Conservation (phyloP, 2,888 invertebrate genomes). For the Macrophya annulata region DNA sequence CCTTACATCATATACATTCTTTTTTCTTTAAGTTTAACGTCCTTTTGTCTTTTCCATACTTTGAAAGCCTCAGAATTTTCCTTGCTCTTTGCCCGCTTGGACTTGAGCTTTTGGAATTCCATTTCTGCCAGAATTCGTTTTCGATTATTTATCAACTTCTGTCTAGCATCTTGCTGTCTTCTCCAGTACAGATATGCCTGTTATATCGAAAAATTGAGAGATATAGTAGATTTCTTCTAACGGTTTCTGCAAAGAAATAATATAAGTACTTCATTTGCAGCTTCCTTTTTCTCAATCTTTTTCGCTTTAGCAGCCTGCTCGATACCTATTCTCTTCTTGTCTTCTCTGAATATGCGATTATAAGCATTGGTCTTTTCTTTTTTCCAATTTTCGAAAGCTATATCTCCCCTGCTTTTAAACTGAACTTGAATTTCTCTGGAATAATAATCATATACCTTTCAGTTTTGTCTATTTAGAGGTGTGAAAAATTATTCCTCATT, state of each 20-base stretch:
- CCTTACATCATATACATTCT: slow-evolving; percentile 55
- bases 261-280: slow-evolving; percentile 59
- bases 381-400: slow-evolving; percentile 67
- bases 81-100: slow-evolving; percentile 25
- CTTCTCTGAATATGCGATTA: slow-evolving; percentile 59
- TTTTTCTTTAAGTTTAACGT: slow-evolving; percentile 54
- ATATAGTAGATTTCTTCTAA: not conserved
- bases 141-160: slow-evolving; percentile 43
- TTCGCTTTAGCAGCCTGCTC: slow-evolving; percentile 56
- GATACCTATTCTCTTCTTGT: slow-evolving; percentile 58
- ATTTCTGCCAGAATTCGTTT: slow-evolving; percentile 48
- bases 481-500: not conserved
- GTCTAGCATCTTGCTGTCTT: slow-evolving; percentile 53
- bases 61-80: slow-evolving; percentile 61
- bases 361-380: slow-evolving; percentile 61
- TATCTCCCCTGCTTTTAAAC: slow-evolving; percentile 40
- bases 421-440: slow-evolving; percentile 30
- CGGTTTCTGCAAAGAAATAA: not conserved
- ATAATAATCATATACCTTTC: not conserved
- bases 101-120: slow-evolving; percentile 47
- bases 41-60: slow-evolving; percentile 57
- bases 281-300: slow-evolving; percentile 60
- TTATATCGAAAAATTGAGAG: not conserved
- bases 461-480: not conserved
- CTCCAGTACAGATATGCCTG: slow-evolving; percentile 50